phyloP scores from a whole-genome alignment of 2,888 invertebrate genomes.

The Clitarchus hookeri region DNA sequence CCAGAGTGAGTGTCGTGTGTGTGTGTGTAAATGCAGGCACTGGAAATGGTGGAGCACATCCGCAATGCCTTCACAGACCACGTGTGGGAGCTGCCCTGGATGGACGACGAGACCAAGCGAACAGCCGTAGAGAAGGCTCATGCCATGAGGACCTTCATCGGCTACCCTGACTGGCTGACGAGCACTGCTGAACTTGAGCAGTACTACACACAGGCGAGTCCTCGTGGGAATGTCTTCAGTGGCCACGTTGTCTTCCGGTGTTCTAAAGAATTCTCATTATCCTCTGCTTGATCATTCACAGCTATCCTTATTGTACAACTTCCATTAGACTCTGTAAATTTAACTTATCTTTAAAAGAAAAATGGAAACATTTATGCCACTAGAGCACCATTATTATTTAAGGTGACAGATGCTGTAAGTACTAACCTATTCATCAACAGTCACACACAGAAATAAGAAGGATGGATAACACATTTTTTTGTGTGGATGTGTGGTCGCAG shows the following conservation, averaged over 20 bases:
- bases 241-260: background rate
- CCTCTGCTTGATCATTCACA: too few relatives aligned
- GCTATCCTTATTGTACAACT: too few relatives aligned
- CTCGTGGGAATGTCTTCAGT: background rate
- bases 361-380: too few relatives aligned
- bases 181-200: background rate
- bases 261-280: background rate
- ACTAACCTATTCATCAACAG: too few relatives aligned
- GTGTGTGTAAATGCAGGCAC: background rate
- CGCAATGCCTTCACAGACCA: background rate
- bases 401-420: too few relatives aligned
- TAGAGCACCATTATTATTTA: too few relatives aligned
- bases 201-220: background rate
- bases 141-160: conserved; percentile 1
- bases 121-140: background rate
- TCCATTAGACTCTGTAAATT: too few relatives aligned
- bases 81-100: background rate
- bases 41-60: conserved; percentile 4
- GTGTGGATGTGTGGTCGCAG: too few relatives aligned
- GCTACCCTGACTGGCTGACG: background rate
- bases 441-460: too few relatives aligned
- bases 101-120: background rate
- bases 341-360: too few relatives aligned
- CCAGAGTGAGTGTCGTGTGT: too few relatives aligned
- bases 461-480: too few relatives aligned